Evolutionary conservation across 2,888 invertebrate species (phyloP).

Genomic region (Amphipyra berbera): DNA sequence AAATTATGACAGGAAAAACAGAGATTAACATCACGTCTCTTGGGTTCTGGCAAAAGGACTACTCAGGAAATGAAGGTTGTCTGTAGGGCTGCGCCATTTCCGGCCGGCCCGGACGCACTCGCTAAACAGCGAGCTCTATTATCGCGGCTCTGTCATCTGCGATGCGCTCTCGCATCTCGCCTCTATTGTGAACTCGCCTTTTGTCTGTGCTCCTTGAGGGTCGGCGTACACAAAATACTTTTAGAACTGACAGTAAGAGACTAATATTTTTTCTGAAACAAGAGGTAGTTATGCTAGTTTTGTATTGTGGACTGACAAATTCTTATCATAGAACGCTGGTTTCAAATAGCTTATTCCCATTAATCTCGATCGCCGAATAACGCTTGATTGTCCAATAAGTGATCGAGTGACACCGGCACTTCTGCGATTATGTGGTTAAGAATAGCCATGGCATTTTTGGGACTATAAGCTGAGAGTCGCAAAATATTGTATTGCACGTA

Average conservation of each 20-base stretch:
- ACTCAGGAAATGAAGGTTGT: slow-evolving; percentile 85
- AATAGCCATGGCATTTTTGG: no score
- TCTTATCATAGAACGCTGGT: no score
- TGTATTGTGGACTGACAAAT: no score
- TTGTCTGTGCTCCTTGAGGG: slow-evolving; percentile 57
- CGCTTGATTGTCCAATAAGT: no score
- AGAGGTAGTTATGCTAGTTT: no score
- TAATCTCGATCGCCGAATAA: no score
- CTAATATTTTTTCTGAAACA: no score
- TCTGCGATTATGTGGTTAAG: no score
- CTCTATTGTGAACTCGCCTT: slow-evolving; percentile 67
- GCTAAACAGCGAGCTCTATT: slow-evolving; percentile 76
- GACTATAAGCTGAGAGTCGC: no score
- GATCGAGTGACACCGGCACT: no score
- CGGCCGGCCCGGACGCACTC: slow-evolving; percentile 76
- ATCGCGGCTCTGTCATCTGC: slow-evolving; percentile 75
- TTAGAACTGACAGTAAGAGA: background rate
- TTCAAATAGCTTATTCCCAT: no score
- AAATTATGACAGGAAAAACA: slow-evolving; percentile 58
- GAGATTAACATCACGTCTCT: slow-evolving; percentile 59
- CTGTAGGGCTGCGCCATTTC: slow-evolving; percentile 82
- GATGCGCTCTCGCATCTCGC: slow-evolving; percentile 71
- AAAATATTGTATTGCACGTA: no score
- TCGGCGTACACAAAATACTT: slow-evolving; percentile 41
- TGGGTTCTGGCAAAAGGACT: slow-evolving; percentile 72